Base-by-base conservation (phyloP, 2,888 invertebrate species). In the Thysanoteuthis rhombus region DNA sequence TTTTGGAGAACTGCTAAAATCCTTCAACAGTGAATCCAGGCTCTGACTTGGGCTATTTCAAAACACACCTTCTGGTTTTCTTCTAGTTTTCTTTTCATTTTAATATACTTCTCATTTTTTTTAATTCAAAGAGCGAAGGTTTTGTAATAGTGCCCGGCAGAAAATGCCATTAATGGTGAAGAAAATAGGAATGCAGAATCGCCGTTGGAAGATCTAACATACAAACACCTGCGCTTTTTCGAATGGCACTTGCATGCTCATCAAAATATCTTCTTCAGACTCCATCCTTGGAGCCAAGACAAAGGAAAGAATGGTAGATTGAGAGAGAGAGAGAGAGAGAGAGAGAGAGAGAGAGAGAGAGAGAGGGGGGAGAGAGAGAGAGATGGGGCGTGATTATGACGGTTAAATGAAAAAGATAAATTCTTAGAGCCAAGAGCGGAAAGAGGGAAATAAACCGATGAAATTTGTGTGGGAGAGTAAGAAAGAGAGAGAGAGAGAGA, bases 191-290 rank as follows among this genome's bases (percentile, higher is more conserved):
- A 75, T 75, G n/a, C n/a, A 16, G 16, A 75, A 75, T 75, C n/a
- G 75, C 75, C 6, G n/a, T n/a, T 58, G 6, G n/a, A 32, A 75
- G 75, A 75, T 8, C 0, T n/a, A n/a, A n/a, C 10, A 75, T 75
- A 75, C 75, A 32, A 32, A n/a, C 75, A 75, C 75, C 75, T 75
- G 75, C 75, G 75, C 32, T 75, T 75, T 75, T 75, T 75, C 75
- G 32, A 75, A 75, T 32, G n/a, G 75, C 75, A 75, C 75, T 75
- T 75, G 75, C 75, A 75, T 32, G 8, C n/a, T 75, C 75, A 75
- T 75, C 75, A 75, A 75, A 75, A 75, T n/a, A n/a, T n/a, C 75
- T 75, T n/a, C 52, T 75, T 75, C 75, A 75, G 75, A 75, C 75
- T n/a, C 75, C n/a, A n/a, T 75, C 75, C n/a, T 75, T 32, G 32